Evolutionary conservation across 1,140 invertebrate species (phyloP), one percentile per base, ranked within the genome.

Genomic region (Drosophila baimaii): DNA sequence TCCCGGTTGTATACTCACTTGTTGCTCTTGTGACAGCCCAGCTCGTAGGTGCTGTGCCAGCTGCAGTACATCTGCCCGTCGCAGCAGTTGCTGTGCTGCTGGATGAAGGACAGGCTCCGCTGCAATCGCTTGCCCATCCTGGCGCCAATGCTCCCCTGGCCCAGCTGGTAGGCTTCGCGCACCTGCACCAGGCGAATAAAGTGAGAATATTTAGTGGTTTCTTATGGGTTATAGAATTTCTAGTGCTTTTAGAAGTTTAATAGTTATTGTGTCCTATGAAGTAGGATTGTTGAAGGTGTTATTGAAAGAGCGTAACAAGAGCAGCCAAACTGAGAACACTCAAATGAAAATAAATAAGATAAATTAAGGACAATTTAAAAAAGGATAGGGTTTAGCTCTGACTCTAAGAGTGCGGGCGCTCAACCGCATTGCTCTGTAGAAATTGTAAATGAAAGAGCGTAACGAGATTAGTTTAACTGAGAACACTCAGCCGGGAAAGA

Each of bases 41-140:
- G 79, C 27, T 91, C 86, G 41, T 85, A 91, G 70, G 78, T 91
- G 62, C 86, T 86, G 47, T 91, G 85, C 54, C 82, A 91, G 55
- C 73, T 88, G 70, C 89, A 90, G 55, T 88, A 88, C 63, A 88
- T 68, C 25, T 90, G 90, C 0, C 79, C 86, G 33, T 91, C 86
- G 56, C 90, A 91, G 73, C 90, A 91, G 57, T 91, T 90, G 25
- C 61, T 64, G 52, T 93, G 72, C 76, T 91, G 90, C 52, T 91
- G 80, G 31, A 91, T 92, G 73, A 90, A 91, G 35, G 74, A 92
- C 79, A 77, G 91, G 90, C 85, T 92, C 69, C 79, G 91, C 80
- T 88, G 92, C 81, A 75, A 91, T 56, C 78, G 85, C 43, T 85
- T 89, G 27, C 91, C 89, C 78, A 86, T 83, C 15, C 84, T 79